Base-by-base conservation (phyloP, 2,113 vertebrate genomes). In the Sander lucioperca region DNA sequence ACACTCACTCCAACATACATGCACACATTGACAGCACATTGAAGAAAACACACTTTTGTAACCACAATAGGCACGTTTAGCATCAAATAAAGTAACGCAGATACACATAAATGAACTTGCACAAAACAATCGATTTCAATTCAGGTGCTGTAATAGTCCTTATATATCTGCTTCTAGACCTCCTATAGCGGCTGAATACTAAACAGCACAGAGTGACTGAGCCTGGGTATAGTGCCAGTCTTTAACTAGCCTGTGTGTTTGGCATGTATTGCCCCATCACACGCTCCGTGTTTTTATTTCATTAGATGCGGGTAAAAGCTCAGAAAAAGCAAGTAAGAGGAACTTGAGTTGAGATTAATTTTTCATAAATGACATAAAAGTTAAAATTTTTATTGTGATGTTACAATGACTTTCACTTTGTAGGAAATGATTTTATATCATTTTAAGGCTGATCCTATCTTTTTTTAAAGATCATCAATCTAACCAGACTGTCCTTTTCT, bases 401-500 rank as follows among this genome's bases (percentile, higher is more conserved):
- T 39, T 23, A 23, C n/a, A 11, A 5, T n/a, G 1, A 33, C n/a
- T 39, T 50, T 51, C 14, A n/a, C 12, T n/a, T 33, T 5, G 5
- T 54, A 8, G 3, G 27, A 33, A 19, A 13, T 1, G 8, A 19
- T 11, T 15, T 16, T 5, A 5, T 10, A 15, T 25, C 15, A 67
- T 43, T 39, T 13, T 13, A 3, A 51, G 21, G 2, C 50, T 65
- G 23, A 53, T 11, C 16, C 19, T 11, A 1, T 50, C 0, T 21
- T 27, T 39, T 57, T 53, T 13, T 8, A 58, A 58, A 58, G 4
- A 33, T 43, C 4, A 67, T 0, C 5, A 33, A 36, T 79, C 74
- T 86, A 84, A 87, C 84, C 33, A 25, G 2, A 25, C 3, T 80
- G 2, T 88, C 3, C 51, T 65, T 39, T 65, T 50, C 23, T 83